A percentile compares a stretch with the other conserved stretches of the same genome.
These are phyloP conservation scores for Carpatolechia fugitivella DNA, from an alignment of 2,888 invertebrate species.

Conservation along the genomic window DNA sequence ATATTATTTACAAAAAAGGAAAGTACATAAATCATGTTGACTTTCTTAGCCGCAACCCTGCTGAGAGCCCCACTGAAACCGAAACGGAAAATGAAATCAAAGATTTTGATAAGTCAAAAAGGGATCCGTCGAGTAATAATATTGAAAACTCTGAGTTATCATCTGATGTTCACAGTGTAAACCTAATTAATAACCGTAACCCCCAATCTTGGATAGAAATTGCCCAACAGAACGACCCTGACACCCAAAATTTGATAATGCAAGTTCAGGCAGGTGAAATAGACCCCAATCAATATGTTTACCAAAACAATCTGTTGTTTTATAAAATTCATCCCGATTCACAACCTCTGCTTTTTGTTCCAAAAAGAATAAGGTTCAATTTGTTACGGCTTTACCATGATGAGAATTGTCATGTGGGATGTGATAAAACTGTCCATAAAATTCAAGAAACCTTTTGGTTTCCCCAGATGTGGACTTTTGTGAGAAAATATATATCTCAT, in stretches of 20 bases:
- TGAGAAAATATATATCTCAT: constrained; percentile 23
- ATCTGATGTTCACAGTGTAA: no score
- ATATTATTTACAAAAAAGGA: constrained; percentile 26
- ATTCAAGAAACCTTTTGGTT: constrained; percentile 30
- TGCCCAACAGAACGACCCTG: constrained; percentile 24
- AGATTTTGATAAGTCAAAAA: constrained; percentile 8
- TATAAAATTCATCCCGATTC: constrained; percentile 17
- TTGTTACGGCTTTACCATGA: constrained; percentile 28
- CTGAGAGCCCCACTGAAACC: background rate
- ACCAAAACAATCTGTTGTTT: constrained; percentile 22
- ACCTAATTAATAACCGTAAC: no score
- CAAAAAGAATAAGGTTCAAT: constrained; percentile 21
- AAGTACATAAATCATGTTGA: constrained; percentile 28
- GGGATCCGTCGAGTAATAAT: no score
- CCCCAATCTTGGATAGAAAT: constrained; percentile 24
- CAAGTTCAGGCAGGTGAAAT: constrained; percentile 20
- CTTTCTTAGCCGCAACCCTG: constrained; percentile 28
- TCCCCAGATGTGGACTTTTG: constrained; percentile 20
- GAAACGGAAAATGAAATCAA: constrained; percentile 9
- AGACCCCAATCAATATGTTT: constrained; percentile 21
- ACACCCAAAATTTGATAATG: constrained; percentile 23
- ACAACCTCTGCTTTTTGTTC: constrained; percentile 27
- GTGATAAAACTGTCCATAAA: constrained; percentile 20
- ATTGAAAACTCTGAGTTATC: no score
- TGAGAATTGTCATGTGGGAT: constrained; percentile 23